A percentile compares a stretch with the other conserved stretches of the same genome.
phyloP scores from a whole-genome alignment of 2,888 invertebrate species.

The Agrochola lychnidis region DNA sequence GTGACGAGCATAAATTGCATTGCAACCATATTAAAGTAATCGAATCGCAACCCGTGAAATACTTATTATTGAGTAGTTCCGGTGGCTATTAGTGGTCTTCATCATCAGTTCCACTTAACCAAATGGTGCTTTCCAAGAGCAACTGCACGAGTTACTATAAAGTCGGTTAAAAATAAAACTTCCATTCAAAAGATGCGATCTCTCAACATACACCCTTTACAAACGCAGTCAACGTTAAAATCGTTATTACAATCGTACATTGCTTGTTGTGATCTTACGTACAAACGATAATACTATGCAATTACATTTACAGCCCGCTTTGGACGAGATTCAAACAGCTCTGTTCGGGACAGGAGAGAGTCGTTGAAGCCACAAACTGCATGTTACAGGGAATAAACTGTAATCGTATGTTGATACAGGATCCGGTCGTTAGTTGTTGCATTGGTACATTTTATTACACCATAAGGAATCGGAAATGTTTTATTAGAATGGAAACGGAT shows the following conservation, averaged over 20 bases:
- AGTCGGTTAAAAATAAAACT: no score
- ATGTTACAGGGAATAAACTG: slow-evolving; percentile 67
- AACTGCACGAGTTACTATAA: no score
- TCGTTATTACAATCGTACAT: slow-evolving; percentile 66
- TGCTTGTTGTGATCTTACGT: slow-evolving; percentile 68
- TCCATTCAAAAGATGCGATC: background rate
- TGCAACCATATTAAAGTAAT: no score
- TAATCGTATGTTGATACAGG: slow-evolving; percentile 64
- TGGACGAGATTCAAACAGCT: slow-evolving; percentile 76
- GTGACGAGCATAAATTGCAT: no score
- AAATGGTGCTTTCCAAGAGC: no score
- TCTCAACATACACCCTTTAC: slow-evolving; percentile 30
- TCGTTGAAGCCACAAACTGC: slow-evolving; percentile 74
- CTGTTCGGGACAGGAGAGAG: slow-evolving; percentile 67
- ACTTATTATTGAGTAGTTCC: no score
- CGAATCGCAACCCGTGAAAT: no score
- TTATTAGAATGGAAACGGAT: slow-evolving; percentile 56
- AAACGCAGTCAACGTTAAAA: slow-evolving; percentile 40
- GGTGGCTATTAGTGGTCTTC: no score
- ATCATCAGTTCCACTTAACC: no score
- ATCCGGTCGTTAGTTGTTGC: slow-evolving; percentile 63
- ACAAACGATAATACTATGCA: slow-evolving; percentile 67
- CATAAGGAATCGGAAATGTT: slow-evolving; percentile 41
- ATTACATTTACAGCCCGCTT: slow-evolving; percentile 69
- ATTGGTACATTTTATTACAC: slow-evolving; percentile 59